phyloP scores from a whole-genome alignment of 2,888 invertebrate genomes.

The Petrolisthes cinctipes region DNA sequence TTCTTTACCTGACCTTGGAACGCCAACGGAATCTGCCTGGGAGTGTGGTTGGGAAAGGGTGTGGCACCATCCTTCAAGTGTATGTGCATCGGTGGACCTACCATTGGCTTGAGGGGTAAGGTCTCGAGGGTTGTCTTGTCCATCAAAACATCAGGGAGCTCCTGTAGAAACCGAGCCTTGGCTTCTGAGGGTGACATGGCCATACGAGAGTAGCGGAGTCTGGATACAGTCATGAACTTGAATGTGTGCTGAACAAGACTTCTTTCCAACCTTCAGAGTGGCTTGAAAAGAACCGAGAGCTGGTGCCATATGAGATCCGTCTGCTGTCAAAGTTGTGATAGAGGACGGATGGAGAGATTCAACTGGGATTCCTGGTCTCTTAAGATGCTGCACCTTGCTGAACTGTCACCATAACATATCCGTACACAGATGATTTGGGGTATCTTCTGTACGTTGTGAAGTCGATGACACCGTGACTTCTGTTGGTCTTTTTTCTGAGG shows the following conservation, averaged over 20 bases:
- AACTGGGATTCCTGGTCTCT: no score
- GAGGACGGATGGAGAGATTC: not conserved
- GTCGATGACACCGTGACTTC: no score
- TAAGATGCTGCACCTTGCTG: no score
- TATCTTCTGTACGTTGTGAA: no score
- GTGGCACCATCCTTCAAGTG: conserved; percentile 27
- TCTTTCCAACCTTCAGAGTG: conserved; percentile 16
- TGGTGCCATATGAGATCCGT: conserved; percentile 32
- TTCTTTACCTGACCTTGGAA: conserved; percentile 26
- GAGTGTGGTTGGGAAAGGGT: conserved; percentile 29
- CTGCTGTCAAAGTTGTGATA: not conserved
- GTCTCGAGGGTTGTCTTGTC: not conserved
- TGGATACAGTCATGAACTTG: conserved; percentile 16
- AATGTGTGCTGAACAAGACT: conserved; percentile 2
- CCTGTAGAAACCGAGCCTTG: conserved; percentile 7
- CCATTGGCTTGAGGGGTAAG: conserved; percentile 20
- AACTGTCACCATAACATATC: no score
- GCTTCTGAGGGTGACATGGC: conserved; percentile 9
- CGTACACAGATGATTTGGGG: no score
- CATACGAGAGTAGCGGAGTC: conserved; percentile 10
- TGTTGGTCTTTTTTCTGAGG: no score
- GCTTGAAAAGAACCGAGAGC: conserved; percentile 16
- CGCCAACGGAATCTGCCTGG: conserved; percentile 29
- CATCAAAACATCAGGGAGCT: conserved; percentile 1
- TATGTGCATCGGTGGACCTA: conserved; percentile 19